A percentile compares a stretch with the other conserved stretches of the same genome.
phyloP scores from a whole-genome alignment of 2,888 invertebrate species.

The Malthinus flaveolus region DNA sequence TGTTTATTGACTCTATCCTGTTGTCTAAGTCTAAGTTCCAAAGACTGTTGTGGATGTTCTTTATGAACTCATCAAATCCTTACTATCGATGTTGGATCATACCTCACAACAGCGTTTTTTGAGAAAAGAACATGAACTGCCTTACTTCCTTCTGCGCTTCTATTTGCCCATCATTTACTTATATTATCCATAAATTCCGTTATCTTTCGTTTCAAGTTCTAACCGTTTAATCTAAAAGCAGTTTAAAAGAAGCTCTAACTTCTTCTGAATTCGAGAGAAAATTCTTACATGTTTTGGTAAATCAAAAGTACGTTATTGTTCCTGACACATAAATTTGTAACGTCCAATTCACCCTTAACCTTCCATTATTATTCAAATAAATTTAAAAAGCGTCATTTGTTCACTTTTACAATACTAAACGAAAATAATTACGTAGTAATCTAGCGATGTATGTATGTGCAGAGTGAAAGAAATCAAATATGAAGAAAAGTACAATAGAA shows the following conservation, averaged over 20 bases:
- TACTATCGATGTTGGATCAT: no score
- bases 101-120: no score
- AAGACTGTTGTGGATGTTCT: no score
- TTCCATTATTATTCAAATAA: slow-evolving; percentile 16
- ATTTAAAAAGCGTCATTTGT: slow-evolving; percentile 20
- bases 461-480: slow-evolving; percentile 25
- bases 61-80: no score
- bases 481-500: slow-evolving; percentile 18
- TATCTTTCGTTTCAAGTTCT: no score
- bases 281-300: neutral
- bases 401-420: slow-evolving; percentile 23
- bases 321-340: slow-evolving; percentile 9
- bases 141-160: no score
- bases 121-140: no score
- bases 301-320: slow-evolving; percentile 11
- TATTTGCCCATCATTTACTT: no score
- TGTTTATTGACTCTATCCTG: no score
- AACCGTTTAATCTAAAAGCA: no score
- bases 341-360: slow-evolving; percentile 24
- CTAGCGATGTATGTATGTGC: neutral
- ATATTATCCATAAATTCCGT: no score
- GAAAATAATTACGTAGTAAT: slow-evolving; percentile 26
- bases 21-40: no score
- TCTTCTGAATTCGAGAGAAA: neutral
- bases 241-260: neutral